Base-by-base conservation (phyloP, 2,888 invertebrate species). In the Amblyjoppa proteus region DNA sequence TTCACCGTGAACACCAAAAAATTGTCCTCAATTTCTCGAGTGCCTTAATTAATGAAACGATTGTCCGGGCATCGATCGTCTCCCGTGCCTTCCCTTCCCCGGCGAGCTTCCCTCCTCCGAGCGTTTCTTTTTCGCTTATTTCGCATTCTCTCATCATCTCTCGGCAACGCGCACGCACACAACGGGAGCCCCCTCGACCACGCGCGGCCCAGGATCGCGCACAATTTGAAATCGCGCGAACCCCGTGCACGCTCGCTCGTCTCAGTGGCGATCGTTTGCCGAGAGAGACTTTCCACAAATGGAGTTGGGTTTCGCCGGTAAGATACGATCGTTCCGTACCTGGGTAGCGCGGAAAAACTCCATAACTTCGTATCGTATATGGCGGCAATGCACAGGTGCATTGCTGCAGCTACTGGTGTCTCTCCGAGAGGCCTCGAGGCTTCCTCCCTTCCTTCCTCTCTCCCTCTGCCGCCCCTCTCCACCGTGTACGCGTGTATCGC, bases 381-480 rank as follows among this genome's bases (percentile, higher is more conserved):
- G 93, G 93, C 91, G 92, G 91, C 91, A 92, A 92, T 91, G 93
- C 92, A 92, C 93, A 93, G 93, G 93, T 93, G 93, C 93, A 91
- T 91, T 81, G 83, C 83, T 69, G 77, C 81, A 77, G 75, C 53
- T 68, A 66, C 53, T 77, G 77, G 53, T 77, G 77, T 77, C 53
- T 75, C 58, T 58, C 25, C 13, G 49, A n/a, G 13, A 64, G 31
- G 77, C 77, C 77, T 68, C 77, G 77, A 66, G 68, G 73, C 80
- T 56, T 66, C 74, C 53, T 74, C 77, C 77, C 68, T 76, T 76
- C 76, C 76, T 66, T 69, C 83, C 88, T 77, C 87, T 84, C 69
- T 58, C 73, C 78, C 82, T 70, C 84, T 69, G 75, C 84, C 86
- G 86, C 87, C 87, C 89, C 88, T 80, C 83, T 68, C 78, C 88